Evolutionary conservation across 2,113 vertebrate species (phyloP), one percentile per base, ranked within the genome.

Genomic region (Patagioenas fasciata): DNA sequence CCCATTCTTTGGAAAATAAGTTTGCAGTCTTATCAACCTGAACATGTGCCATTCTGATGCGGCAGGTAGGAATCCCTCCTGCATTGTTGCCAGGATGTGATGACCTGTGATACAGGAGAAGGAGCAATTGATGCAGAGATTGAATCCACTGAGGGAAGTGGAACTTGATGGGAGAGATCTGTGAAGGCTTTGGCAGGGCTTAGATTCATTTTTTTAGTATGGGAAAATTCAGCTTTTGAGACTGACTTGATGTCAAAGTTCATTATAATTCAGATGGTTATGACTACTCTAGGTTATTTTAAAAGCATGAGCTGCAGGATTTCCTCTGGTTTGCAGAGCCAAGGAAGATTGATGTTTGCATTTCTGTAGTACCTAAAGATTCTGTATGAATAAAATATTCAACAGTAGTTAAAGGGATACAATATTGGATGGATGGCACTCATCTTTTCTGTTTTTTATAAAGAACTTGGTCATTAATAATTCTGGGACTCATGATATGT

Each of bases 371-470:
- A 48, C 61, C 42, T 83, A 47, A 74, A 85, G 58, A 42, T 72
- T 88, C 71, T 73, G 17, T 62, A 66, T 85, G 60, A 90, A 77
- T 95, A 83, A 96, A 94, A 80, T 77, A 88, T 56, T 88, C 92
- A 51, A 28, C 48, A 53, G 6, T 66, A 32, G 38, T 88, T 80
- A 65, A 91, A 77, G 38, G 29, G 15, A 44, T 69, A 14, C 62
- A 67, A n/a, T 74, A 53, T 17, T 80, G n/a, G 42, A 73, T 93
- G 23, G 44, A 78, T 73, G 23, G 36, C 56, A 5, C 17, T 85
- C 40, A 18, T 83, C 6, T 88, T 80, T 92, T 60, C 44, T 26
- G 19, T 36, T 72, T 93, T 64, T 82, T 65, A 29, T 32, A 32
- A 82, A 65, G 32, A 65, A 83, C 83, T 82, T 65, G 40, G 5